Conservation (phyloP, 1,140 invertebrate species). For the Drosophila auraria region DNA sequence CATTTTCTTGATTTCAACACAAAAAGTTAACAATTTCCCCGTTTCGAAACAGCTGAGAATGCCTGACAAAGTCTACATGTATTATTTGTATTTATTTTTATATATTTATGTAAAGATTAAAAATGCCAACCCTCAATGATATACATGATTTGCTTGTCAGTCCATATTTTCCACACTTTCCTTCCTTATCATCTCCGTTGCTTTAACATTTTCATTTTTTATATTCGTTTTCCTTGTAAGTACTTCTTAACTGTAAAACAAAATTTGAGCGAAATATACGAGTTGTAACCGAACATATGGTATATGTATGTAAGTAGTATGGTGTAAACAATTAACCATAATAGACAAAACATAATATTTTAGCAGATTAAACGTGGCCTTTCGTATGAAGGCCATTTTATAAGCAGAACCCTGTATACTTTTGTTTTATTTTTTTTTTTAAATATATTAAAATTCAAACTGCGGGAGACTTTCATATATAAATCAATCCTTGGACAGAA, state of each 20-base stretch:
- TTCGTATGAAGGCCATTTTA: conserved; percentile 53
- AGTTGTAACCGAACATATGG: conserved; percentile 65
- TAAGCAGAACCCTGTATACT: conserved; percentile 78
- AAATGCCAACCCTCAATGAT: conserved; percentile 68
- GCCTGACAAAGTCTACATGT: conserved; percentile 50
- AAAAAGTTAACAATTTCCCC: conserved; percentile 81
- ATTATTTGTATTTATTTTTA: conserved; percentile 39
- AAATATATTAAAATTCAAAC: conserved; percentile 52
- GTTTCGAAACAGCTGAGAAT: conserved; percentile 73
- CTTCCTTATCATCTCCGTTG: conserved; percentile 35
- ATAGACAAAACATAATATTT: conserved; percentile 58
- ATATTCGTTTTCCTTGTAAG: conserved; percentile 27
- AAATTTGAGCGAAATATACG: conserved; percentile 79
- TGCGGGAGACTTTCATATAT: conserved; percentile 24
- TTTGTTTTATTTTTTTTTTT: conserved; percentile 28
- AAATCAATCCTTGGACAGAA: conserved; percentile 49
- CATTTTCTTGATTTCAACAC: conserved; percentile 59
- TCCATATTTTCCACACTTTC: conserved; percentile 59
- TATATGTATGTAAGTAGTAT: not conserved
- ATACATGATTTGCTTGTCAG: conserved; percentile 76
- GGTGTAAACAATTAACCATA: conserved; percentile 70
- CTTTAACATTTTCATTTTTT: conserved; percentile 56
- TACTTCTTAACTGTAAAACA: conserved; percentile 57
- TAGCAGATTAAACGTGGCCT: conserved; percentile 41
- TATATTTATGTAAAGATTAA: conserved; percentile 49